These are phyloP conservation scores for Melanotaenia pygmaea DNA, from an alignment of 2,797 vertebrate species.

Conservation along the genomic window DNA sequence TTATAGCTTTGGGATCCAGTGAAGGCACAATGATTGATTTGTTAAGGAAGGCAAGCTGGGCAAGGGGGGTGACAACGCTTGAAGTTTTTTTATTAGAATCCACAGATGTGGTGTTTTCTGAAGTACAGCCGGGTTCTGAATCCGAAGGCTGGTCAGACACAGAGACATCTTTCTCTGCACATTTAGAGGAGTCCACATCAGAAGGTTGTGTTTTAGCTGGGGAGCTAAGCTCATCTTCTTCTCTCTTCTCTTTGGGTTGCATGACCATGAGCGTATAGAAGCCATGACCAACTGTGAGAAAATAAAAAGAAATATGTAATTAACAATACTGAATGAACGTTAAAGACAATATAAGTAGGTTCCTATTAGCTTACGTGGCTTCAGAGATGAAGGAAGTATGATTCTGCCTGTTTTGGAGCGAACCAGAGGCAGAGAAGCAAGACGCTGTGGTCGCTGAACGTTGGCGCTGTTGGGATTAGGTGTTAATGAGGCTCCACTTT, in stretches of 20 bases:
- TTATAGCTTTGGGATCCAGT: not conserved
- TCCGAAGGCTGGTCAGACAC: not conserved
- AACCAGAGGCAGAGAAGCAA: conserved; percentile 58
- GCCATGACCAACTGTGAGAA: conserved; percentile 51
- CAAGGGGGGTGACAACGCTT: not conserved
- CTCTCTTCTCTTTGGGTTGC: conserved; percentile 13
- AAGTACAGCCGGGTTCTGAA: accelerated
- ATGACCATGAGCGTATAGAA: conserved; percentile 62
- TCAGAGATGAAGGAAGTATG: conserved; percentile 77
- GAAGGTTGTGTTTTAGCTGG: not conserved
- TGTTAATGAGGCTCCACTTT: not conserved
- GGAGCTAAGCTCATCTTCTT: not conserved
- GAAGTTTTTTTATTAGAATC: conserved; percentile 5
- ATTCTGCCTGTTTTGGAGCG: conserved; percentile 73
- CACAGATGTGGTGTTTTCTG: conserved; percentile 47
- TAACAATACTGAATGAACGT: not conserved
- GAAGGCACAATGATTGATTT: conserved; percentile 18
- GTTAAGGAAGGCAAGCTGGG: conserved; percentile 17
- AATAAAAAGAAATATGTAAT: not conserved
- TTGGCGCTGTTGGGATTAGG: not conserved
- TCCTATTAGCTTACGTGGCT: conserved; percentile 60
- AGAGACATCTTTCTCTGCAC: not conserved
- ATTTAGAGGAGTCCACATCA: not conserved
- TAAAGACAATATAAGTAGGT: not conserved
- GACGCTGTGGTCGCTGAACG: accelerated